Percentiles rank a stretch among this genome's conserved stretches.
phyloP scores from a whole-genome alignment of 2,797 vertebrate genomes.

The Sitta carolinensis region DNA sequence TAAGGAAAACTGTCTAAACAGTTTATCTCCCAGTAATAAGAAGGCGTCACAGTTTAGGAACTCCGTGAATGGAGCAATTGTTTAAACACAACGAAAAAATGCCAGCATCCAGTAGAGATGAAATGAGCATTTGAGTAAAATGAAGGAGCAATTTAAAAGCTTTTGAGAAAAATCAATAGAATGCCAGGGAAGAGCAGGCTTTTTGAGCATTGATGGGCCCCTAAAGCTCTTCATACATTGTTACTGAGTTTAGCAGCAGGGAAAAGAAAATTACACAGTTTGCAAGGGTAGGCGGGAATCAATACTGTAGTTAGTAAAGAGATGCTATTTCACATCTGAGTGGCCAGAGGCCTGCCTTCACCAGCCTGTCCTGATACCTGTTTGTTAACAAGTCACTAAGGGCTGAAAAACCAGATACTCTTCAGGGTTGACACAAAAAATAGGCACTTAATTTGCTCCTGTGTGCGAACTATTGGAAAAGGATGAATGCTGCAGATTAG shows the following conservation, averaged over 20 bases:
- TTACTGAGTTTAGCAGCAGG: constrained; percentile 78
- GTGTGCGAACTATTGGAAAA: constrained; percentile 73
- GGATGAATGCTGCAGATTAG: constrained; percentile 74
- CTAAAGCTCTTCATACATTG: constrained; percentile 77
- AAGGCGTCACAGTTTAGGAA: constrained; percentile 81
- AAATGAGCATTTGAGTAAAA: constrained; percentile 82
- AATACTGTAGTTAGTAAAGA: constrained; percentile 92
- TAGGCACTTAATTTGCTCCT: constrained; percentile 82
- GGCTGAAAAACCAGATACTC: constrained; percentile 84
- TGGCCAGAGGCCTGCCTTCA: constrained; percentile 81
- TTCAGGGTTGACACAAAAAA: constrained; percentile 80
- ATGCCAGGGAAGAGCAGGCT: constrained; percentile 74
- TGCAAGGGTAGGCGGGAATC: constrained; percentile 84
- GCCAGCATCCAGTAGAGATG: constrained; percentile 73
- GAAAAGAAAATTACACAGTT: constrained; percentile 81
- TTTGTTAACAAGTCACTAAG: constrained; percentile 90
- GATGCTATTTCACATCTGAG: constrained; percentile 97
- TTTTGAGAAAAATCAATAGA: constrained; percentile 87
- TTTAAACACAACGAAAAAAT: constrained; percentile 80
- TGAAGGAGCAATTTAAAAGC: constrained; percentile 86
- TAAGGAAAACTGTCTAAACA: constrained; percentile 81
- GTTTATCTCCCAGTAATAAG: constrained; percentile 83
- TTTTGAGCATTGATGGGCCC: constrained; percentile 77
- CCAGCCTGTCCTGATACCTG: constrained; percentile 79
- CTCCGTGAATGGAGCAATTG: constrained; percentile 78